A percentile compares a stretch with the other conserved stretches of the same genome.
These are phyloP conservation scores for Rhagologus leucostigma DNA, from an alignment of 2,113 vertebrate species.

Conservation along the genomic window DNA sequence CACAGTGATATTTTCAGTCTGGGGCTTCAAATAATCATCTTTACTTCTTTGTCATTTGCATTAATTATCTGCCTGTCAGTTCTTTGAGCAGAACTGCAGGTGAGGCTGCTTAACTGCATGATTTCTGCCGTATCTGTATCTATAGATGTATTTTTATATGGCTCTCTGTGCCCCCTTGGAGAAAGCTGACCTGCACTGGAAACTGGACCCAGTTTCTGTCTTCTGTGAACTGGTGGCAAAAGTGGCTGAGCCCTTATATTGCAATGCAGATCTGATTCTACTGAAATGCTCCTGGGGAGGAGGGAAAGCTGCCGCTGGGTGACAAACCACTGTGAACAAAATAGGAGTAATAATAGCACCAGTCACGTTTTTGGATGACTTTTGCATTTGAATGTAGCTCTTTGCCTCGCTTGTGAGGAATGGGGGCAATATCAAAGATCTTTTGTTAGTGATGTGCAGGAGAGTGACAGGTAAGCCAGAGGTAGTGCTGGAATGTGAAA, in stretches of 20 bases:
- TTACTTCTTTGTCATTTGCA: conserved; percentile 39
- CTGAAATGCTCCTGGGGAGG: not conserved
- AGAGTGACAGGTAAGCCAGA: not conserved
- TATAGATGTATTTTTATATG: rapidly evolving
- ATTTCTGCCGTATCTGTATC: not conserved
- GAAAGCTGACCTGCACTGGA: not conserved
- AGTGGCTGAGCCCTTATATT: not conserved
- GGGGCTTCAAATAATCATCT: conserved; percentile 35
- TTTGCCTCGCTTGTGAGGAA: not conserved
- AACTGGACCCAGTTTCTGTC: not conserved
- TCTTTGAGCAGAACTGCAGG: not conserved
- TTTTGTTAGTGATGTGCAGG: not conserved
- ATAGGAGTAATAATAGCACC: not conserved
- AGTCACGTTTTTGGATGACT: not conserved
- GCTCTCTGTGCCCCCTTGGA: not conserved
- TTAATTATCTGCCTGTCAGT: not conserved
- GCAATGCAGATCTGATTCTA: not conserved
- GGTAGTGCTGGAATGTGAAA: not conserved
- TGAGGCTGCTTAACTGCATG: not conserved
- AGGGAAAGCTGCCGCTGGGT: not conserved
- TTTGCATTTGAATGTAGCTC: not conserved
- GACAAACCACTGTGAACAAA: not conserved
- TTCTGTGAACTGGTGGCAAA: not conserved
- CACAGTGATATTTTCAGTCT: conserved; percentile 30
- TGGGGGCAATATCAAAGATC: not conserved